Percentiles rank a stretch among this genome's conserved stretches.
phyloP scores from a whole-genome alignment of 2,888 invertebrate genomes.

The Hydroisotoma schaefferi region DNA sequence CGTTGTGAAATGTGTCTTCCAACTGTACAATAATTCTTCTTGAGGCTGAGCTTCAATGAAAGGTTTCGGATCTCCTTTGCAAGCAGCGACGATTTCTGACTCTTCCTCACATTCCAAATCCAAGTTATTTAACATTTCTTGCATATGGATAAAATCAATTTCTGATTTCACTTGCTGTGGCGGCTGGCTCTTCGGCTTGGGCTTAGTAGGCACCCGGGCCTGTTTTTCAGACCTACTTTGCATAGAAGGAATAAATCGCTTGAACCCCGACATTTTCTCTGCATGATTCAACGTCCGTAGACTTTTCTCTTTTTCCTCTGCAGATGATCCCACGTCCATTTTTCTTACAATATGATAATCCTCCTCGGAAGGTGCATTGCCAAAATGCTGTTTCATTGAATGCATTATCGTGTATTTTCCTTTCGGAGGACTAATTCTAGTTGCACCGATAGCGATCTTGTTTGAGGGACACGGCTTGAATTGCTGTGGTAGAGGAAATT shows the following conservation, averaged over 20 bases:
- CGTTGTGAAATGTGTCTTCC: conserved; percentile 69
- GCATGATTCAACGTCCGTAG: conserved; percentile 36
- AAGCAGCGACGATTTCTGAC: conserved; percentile 45
- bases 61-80: conserved; percentile 27
- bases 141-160: conserved; percentile 31
- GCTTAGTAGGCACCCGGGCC: neutral
- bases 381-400: conserved; percentile 44
- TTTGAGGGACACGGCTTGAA: conserved; percentile 2
- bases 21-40: conserved; percentile 69
- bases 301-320: conserved; percentile 32
- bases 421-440: conserved; percentile 25
- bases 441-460: conserved; percentile 11
- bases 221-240: neutral
- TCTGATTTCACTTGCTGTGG: neutral
- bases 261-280: conserved; percentile 31
- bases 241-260: conserved; percentile 18
- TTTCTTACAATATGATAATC: conserved; percentile 40
- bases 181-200: neutral
- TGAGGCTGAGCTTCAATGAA: conserved; percentile 45
- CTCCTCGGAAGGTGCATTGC: conserved; percentile 39
- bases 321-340: conserved; percentile 25
- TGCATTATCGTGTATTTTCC: conserved; percentile 46
- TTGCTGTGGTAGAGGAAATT: conserved; percentile 21
- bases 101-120: conserved; percentile 32
- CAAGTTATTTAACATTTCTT: conserved; percentile 28